Evolutionary conservation across 2,888 invertebrate genomes (phyloP).

Genomic region (Sialis lutaria): DNA sequence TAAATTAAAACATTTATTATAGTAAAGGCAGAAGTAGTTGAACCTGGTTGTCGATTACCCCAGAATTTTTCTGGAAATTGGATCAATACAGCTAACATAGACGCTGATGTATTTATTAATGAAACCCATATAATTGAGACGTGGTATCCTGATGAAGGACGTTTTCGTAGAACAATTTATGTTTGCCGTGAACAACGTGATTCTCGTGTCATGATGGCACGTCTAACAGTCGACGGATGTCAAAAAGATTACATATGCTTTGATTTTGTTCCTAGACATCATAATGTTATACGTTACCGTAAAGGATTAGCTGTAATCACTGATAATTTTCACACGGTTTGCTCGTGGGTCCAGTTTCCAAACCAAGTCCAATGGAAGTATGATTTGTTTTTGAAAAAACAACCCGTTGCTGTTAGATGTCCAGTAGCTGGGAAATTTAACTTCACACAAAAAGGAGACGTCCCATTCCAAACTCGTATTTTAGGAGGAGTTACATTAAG

Average conservation of each 20-base stretch:
- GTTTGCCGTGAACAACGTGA: conserved; percentile 88
- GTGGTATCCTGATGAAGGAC: conserved; percentile 82
- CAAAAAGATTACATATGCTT: conserved; percentile 97
- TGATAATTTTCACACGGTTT: conserved; percentile 81
- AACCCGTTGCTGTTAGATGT: conserved; percentile 83
- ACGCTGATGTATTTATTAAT: conserved; percentile 85
- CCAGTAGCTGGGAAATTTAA: conserved; percentile 94
- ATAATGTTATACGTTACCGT: conserved; percentile 84
- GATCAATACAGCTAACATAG: conserved; percentile 95
- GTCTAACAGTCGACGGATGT: conserved; percentile 88
- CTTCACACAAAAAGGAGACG: conserved; percentile 83
- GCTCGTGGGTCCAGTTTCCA: conserved; percentile 85
- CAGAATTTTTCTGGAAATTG: conserved; percentile 89
- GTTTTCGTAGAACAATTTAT: conserved; percentile 77
- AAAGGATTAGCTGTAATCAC: conserved; percentile 77
- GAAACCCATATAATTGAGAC: conserved; percentile 94
- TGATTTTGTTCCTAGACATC: conserved; percentile 89
- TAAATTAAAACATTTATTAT: conserved; percentile 8
- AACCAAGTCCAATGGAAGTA: conserved; percentile 77
- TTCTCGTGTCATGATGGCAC: conserved; percentile 85
- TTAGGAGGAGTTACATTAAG: conserved; percentile 88
- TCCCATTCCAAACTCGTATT: conserved; percentile 81
- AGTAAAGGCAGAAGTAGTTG: conserved; percentile 70
- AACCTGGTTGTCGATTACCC: conserved; percentile 80
- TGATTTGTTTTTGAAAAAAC: conserved; percentile 66